Conservation (phyloP, 2,797 vertebrate genomes). For the Mormyrops attenuatus region DNA sequence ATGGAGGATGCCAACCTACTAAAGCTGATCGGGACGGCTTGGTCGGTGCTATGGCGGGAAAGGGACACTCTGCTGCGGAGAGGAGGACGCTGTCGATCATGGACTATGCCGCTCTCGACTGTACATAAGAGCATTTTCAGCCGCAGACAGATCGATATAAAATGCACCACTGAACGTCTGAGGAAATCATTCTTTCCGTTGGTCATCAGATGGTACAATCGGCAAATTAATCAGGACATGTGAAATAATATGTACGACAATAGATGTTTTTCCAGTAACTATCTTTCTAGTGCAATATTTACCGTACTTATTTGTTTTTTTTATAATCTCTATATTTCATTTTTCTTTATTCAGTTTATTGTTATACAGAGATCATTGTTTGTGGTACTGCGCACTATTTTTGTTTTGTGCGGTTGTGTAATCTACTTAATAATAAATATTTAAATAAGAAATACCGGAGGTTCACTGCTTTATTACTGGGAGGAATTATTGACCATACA, state of each 20-base stretch:
- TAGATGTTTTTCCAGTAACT: background rate
- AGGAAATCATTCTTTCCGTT: background rate
- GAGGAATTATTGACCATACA: background rate
- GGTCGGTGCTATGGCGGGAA: background rate
- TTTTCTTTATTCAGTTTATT: background rate
- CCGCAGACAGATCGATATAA: background rate
- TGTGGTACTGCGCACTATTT: background rate
- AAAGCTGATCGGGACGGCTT: background rate
- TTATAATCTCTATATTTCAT: background rate
- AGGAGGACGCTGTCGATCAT: background rate
- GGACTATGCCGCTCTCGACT: background rate
- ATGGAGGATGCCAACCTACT: background rate
- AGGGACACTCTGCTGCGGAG: background rate
- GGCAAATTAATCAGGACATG: background rate
- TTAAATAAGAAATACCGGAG: background rate
- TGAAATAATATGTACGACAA: background rate
- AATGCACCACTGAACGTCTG: background rate
- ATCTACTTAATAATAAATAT: background rate
- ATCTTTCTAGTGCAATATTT: background rate
- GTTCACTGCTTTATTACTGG: background rate
- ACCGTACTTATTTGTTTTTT: background rate
- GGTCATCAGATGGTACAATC: background rate
- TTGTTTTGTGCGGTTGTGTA: background rate
- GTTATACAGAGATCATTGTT: background rate
- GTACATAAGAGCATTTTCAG: background rate